Conservation (phyloP, 1,140 invertebrate species). For the Achatina immaculata region DNA sequence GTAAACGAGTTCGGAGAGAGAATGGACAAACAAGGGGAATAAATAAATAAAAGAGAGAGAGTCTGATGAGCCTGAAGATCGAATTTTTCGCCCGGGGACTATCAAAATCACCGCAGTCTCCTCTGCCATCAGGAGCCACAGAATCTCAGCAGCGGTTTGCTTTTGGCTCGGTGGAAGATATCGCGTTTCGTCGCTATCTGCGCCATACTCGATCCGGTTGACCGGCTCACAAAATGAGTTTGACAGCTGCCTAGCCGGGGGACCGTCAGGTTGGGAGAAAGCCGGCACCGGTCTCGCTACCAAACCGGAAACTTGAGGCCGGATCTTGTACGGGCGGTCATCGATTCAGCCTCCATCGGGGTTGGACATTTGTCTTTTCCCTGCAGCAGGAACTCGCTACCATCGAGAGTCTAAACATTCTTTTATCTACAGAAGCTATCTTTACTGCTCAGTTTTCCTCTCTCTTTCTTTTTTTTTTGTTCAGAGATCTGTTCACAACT, state of each 20-base stretch:
- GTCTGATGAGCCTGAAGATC: background rate
- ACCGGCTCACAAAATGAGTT: conserved; percentile 29
- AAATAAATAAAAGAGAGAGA: background rate
- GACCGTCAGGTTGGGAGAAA: conserved; percentile 13
- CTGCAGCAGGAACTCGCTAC: no score
- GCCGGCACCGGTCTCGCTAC: conserved; percentile 16
- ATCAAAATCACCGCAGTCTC: background rate
- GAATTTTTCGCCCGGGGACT: background rate
- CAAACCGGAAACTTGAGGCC: background rate
- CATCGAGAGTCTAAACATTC: no score
- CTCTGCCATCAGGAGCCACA: background rate
- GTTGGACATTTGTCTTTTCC: background rate
- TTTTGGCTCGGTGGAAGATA: background rate
- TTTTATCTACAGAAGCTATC: no score
- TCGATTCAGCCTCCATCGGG: background rate
- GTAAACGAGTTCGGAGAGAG: no score
- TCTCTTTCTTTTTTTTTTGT: background rate
- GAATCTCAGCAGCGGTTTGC: conserved; percentile 11
- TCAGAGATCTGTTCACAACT: no score
- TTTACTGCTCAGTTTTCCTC: background rate
- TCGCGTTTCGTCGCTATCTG: conserved; percentile 13
- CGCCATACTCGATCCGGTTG: conserved; percentile 18
- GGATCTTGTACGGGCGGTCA: conserved; percentile 12
- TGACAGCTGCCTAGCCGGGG: conserved; percentile 21
- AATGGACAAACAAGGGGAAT: background rate